These are phyloP conservation scores for Sebastolobus altivelis DNA, from an alignment of 2,797 vertebrate genomes.

Conservation along the genomic window DNA sequence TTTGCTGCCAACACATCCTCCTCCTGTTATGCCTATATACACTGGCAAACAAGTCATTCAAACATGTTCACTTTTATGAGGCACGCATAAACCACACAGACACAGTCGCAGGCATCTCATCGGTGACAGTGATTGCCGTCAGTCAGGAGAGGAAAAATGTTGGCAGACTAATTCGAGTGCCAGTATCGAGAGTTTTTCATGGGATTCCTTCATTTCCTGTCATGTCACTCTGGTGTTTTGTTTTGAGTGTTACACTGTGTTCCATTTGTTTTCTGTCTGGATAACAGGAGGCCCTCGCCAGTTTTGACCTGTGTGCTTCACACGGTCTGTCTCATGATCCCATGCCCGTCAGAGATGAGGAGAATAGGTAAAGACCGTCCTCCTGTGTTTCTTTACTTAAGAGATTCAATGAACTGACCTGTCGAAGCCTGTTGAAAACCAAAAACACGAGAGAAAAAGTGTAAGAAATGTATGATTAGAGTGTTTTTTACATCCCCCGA, in stretches of 20 bases:
- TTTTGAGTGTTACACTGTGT: slow-evolving; percentile 11
- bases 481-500: too few species aligned
- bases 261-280: slow-evolving; percentile 56
- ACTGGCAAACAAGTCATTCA: slow-evolving; percentile 72
- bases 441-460: not conserved
- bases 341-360: slow-evolving; percentile 71
- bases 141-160: slow-evolving; percentile 61
- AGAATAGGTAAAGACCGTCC: slow-evolving; percentile 66
- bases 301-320: slow-evolving; percentile 72
- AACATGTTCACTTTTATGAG: slow-evolving; percentile 67
- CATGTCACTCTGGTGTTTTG: slow-evolving; percentile 45
- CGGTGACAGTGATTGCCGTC: slow-evolving; percentile 62
- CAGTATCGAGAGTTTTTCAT: slow-evolving; percentile 47
- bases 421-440: not conserved
- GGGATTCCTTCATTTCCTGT: slow-evolving; percentile 59
- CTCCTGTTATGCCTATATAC: slow-evolving; percentile 71
- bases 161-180: slow-evolving; percentile 67
- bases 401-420: not conserved
- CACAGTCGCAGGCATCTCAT: slow-evolving; percentile 24
- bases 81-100: slow-evolving; percentile 52
- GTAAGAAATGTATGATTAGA: not conserved
- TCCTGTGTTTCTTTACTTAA: not conserved
- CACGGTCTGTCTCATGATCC: slow-evolving; percentile 77
- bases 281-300: slow-evolving; percentile 72
- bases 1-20: slow-evolving; percentile 76